Evolutionary conservation across 2,113 vertebrate genomes (phyloP).

Genomic region (Stigmatopora nigra): DNA sequence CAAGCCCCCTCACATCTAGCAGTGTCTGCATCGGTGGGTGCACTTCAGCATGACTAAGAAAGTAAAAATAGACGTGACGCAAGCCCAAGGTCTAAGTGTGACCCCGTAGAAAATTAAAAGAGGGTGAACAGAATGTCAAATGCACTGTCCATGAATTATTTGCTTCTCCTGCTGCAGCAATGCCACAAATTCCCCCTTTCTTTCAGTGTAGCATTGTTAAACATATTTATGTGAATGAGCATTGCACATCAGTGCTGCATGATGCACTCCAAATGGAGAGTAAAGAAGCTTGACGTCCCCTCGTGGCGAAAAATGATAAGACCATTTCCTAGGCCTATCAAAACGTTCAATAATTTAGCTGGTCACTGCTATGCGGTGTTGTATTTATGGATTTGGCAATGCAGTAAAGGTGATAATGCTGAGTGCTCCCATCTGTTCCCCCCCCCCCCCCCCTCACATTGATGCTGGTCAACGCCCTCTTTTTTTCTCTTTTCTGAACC

Average conservation of each 20-base stretch:
- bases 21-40: constrained; percentile 25
- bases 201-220: constrained; percentile 33
- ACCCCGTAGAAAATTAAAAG: neutral
- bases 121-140: constrained; percentile 1
- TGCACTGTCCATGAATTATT: neutral
- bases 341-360: constrained; percentile 45
- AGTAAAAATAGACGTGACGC: constrained; percentile 34
- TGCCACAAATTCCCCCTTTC: constrained; percentile 12
- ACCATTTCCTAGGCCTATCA: constrained; percentile 29
- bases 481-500: neutral
- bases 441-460: constrained; percentile 7
- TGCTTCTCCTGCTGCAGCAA: constrained; percentile 9
- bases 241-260: constrained; percentile 23
- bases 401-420: constrained; percentile 42
- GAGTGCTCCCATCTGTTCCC: constrained; percentile 31
- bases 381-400: constrained; percentile 36
- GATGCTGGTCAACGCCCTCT: constrained; percentile 4
- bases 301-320: constrained; percentile 36
- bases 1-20: constrained; percentile 24
- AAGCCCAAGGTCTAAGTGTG: constrained; percentile 7
- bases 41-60: constrained; percentile 24
- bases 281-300: constrained; percentile 31
- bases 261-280: constrained; percentile 36
- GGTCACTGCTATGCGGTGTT: constrained; percentile 22
- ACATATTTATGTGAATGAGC: constrained; percentile 32